Evolutionary conservation across 2,113 vertebrate genomes (phyloP).

Genomic region (Spea bombifrons): DNA sequence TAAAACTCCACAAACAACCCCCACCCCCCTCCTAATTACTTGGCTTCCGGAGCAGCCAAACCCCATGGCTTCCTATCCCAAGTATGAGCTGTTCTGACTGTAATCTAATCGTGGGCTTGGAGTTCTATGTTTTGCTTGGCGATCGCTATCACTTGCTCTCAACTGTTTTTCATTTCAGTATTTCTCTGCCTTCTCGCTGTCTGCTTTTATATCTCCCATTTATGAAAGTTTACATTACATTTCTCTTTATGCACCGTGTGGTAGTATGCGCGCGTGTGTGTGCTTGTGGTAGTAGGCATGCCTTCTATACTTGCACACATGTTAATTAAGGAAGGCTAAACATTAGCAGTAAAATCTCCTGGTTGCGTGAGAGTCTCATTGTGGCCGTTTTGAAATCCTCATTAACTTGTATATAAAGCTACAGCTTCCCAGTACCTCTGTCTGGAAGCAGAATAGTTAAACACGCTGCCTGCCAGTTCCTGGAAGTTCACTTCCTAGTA

Average conservation of each 20-base stretch:
- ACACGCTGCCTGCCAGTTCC: slow-evolving; percentile 11
- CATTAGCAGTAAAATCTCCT: slow-evolving; percentile 17
- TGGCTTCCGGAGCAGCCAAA: slow-evolving; percentile 37
- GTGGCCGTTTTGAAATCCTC: not conserved
- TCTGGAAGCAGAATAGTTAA: slow-evolving; percentile 16
- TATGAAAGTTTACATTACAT: slow-evolving; percentile 21
- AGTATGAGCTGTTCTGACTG: slow-evolving; percentile 19
- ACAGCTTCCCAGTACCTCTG: not conserved
- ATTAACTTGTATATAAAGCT: slow-evolving; percentile 15
- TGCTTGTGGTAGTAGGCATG: slow-evolving; percentile 49
- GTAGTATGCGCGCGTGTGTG: slow-evolving; percentile 67
- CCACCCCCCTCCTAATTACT: slow-evolving; percentile 29
- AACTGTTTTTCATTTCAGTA: not conserved
- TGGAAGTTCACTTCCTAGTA: slow-evolving; percentile 22
- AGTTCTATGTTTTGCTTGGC: not conserved
- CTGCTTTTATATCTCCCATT: not conserved
- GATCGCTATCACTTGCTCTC: no score
- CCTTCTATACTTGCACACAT: slow-evolving; percentile 46
- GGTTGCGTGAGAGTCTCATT: slow-evolving; percentile 33
- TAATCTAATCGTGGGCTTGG: not conserved
- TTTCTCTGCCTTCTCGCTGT: not conserved
- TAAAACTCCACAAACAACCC: slow-evolving; percentile 35
- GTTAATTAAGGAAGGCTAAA: slow-evolving; percentile 50
- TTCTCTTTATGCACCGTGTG: slow-evolving; percentile 27
- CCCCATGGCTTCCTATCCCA: slow-evolving; percentile 34